Conservation (phyloP, 2,113 vertebrate species). For the Onychorhynchus coronatus region DNA sequence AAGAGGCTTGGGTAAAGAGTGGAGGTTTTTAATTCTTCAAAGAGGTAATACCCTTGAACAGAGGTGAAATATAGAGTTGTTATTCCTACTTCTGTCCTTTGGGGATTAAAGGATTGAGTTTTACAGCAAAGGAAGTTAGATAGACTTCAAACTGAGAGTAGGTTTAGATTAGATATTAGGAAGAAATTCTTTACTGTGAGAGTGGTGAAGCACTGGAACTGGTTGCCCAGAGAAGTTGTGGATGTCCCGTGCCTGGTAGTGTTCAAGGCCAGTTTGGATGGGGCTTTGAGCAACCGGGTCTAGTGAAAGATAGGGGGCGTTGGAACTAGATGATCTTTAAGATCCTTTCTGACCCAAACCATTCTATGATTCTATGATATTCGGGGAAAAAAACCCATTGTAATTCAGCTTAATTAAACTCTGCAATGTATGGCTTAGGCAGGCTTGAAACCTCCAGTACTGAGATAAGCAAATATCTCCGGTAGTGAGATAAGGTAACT, state of each 20-base stretch:
- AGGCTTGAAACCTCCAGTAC: neutral
- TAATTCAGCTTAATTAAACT: neutral
- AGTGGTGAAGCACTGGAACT: neutral
- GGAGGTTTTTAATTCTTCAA: neutral
- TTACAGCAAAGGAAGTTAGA: neutral
- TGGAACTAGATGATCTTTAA: neutral
- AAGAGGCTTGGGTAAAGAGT: neutral
- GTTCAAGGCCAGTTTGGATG: neutral
- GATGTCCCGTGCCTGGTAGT: neutral
- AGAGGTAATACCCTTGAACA: neutral
- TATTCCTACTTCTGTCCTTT: neutral
- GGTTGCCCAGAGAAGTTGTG: neutral
- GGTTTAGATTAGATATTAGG: neutral
- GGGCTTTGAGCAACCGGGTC: neutral
- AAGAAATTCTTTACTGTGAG: neutral
- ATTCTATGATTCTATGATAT: neutral
- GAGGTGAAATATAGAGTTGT: neutral
- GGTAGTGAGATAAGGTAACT: neutral
- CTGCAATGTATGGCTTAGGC: neutral
- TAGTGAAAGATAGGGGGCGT: fast-evolving
- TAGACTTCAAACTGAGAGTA: neutral
- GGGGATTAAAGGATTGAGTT: neutral
- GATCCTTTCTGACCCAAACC: neutral
- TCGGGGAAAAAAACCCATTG: neutral
- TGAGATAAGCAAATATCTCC: neutral